Base-by-base conservation (phyloP, 1,140 invertebrate genomes). In the Drosophila serrata region DNA sequence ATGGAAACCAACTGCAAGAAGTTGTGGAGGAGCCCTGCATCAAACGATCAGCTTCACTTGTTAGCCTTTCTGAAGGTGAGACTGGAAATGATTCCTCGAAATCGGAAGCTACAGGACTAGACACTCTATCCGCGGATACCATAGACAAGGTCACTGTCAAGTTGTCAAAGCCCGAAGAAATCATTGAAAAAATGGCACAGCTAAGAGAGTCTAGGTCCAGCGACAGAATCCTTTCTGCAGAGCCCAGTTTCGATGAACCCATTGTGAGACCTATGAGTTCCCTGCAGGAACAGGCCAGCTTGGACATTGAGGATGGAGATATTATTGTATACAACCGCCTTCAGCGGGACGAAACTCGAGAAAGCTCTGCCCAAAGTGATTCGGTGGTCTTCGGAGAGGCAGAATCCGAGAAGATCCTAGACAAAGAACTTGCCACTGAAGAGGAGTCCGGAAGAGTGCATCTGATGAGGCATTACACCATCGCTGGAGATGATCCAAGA, bases 291-390 rank as follows among this genome's bases (percentile, higher is more conserved):
- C 69, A 90, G 43, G 51, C 27, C 11, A 85, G 79, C 7, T 8
- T 77, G 8, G 75, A 91, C 31, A 75, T 76, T 15, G 81, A 78
- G 31, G 90, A 92, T 59, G 79, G 81, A 3, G 86, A 91, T 12
- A 64, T 80, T 7, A 78, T 92, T 5, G 58, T 92, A 0, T 75
- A 81, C 22, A 82, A 85, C 11, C 67, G 79, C 0, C 33, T 88
- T 0, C 78, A 92, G 24, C 42, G 64, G 1, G 84, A 82, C 1
- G 82, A 92, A 15, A 82, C 81, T 4, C 74, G 90, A 0, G 90
- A 92, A 40, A 92, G 90, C 35, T 90, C 90, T 1, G 86, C 74
- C 5, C 75, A 91, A 51, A 91, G 90, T 22, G 86, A 92, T 9
- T 90, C 81, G 0, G 72, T 88, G 49, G 67, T 88, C 17, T 81